Percentiles rank a stretch among this genome's conserved stretches.
Evolutionary conservation across 1,140 invertebrate species (phyloP).

Genomic region (Homarus americanus): DNA sequence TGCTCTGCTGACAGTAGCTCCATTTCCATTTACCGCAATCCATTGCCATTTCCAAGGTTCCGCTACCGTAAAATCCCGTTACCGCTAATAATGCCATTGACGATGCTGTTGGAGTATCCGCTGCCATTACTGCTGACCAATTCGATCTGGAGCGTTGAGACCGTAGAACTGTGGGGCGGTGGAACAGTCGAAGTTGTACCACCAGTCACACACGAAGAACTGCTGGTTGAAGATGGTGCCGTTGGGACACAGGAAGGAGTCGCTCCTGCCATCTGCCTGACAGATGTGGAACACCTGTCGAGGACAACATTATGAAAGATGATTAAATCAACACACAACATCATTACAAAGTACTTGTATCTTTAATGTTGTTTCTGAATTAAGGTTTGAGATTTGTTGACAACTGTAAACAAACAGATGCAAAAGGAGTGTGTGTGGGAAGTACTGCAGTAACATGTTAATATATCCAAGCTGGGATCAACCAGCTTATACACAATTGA

Average conservation of each 20-base stretch:
- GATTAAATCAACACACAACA: too few species aligned
- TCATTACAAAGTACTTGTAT: too few species aligned
- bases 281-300: not conserved
- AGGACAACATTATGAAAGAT: not conserved
- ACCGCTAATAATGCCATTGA: not conserved
- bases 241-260: constrained; percentile 8
- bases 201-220: constrained; percentile 16
- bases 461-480: too few species aligned
- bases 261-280: constrained; percentile 11
- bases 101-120: not conserved
- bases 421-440: too few species aligned
- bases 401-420: too few species aligned
- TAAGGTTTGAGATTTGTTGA: too few species aligned
- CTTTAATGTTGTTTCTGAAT: too few species aligned
- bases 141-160: constrained; percentile 6
- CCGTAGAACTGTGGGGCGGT: constrained; percentile 14
- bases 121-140: constrained; percentile 5
- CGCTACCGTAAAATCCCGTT: not conserved
- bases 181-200: constrained; percentile 19
- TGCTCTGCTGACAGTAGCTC: too few species aligned
- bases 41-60: not conserved
- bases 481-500: too few species aligned
- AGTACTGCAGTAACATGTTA: too few species aligned
- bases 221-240: constrained; percentile 16
- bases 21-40: not conserved